These are phyloP conservation scores for Plebejus anna DNA, from an alignment of 2,888 invertebrate genomes.

Conservation along the genomic window DNA sequence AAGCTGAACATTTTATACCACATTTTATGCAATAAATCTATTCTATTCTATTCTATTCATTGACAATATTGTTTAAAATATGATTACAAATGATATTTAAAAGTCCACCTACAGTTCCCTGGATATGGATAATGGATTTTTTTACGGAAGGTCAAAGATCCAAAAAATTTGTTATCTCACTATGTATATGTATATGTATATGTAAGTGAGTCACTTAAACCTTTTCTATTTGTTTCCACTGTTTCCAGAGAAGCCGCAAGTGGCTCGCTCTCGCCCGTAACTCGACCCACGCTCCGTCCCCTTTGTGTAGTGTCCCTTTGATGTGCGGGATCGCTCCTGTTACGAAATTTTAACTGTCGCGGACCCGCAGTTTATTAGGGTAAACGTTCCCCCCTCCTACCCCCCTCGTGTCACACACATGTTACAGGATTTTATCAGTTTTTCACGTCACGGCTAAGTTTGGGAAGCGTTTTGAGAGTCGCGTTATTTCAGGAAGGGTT, in stretches of 20 bases:
- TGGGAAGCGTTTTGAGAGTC: neutral
- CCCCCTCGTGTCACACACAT: slow-evolving; percentile 16
- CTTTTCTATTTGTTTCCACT: neutral
- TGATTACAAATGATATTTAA: too few relatives aligned
- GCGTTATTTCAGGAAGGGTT: neutral
- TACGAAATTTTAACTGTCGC: slow-evolving; percentile 35
- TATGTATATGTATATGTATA: too few relatives aligned
- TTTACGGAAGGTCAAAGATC: too few relatives aligned
- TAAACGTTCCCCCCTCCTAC: slow-evolving; percentile 18
- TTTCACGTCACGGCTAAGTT: neutral
- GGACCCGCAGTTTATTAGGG: slow-evolving; percentile 30
- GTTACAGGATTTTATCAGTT: slow-evolving; percentile 24
- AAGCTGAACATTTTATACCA: too few relatives aligned
- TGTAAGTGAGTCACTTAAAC: neutral
- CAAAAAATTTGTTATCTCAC: too few relatives aligned
- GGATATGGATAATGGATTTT: too few relatives aligned
- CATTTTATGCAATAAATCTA: too few relatives aligned
- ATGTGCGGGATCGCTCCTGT: slow-evolving; percentile 35
- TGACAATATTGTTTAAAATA: too few relatives aligned
- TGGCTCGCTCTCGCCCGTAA: slow-evolving; percentile 1
- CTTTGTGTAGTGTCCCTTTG: slow-evolving; percentile 38
- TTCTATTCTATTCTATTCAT: too few relatives aligned
- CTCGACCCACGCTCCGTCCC: slow-evolving; percentile 30
- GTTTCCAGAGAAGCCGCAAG: neutral
- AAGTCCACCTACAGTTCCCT: too few relatives aligned